Percentiles rank a stretch among this genome's conserved stretches.
Evolutionary conservation across 2,888 invertebrate species (phyloP).

Genomic region (Stenolophus ochropezus): DNA sequence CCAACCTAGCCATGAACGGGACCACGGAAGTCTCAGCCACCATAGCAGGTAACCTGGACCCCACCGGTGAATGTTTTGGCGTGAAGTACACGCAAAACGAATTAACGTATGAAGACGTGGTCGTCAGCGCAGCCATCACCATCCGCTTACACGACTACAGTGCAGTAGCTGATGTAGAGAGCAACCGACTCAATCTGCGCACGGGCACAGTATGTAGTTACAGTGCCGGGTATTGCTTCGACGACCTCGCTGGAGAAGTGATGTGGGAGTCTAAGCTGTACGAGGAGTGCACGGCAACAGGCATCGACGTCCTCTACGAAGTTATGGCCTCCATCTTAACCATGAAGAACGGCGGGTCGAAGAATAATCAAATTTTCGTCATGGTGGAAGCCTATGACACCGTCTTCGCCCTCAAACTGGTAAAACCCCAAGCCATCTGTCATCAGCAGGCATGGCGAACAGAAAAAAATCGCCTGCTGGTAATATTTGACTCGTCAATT

Average conservation of each 20-base stretch:
- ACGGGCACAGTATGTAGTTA: no score
- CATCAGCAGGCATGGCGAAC: not conserved
- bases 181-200: no score
- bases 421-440: no score
- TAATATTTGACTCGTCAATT: constrained; percentile 20
- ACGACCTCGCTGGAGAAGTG: constrained; percentile 42
- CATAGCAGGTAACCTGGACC: no score
- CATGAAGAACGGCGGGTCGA: not conserved
- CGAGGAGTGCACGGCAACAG: no score
- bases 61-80: constrained; percentile 11
- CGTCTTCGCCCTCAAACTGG: no score
- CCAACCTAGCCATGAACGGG: no score
- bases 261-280: constrained; percentile 22
- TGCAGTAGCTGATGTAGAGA: no score
- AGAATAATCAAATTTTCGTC: not conserved
- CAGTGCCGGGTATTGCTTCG: constrained; percentile 25
- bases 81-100: not conserved
- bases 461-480: constrained; percentile 22
- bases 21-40: no score
- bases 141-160: no score
- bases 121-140: no score
- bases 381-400: constrained; percentile 41
- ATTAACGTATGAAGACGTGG: no score
- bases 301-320: constrained; percentile 40
- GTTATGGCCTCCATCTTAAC: constrained; percentile 20